Percentiles rank a stretch among this genome's conserved stretches.
phyloP scores from a whole-genome alignment of 2,888 invertebrate species.

The Emmelina monodactyla region DNA sequence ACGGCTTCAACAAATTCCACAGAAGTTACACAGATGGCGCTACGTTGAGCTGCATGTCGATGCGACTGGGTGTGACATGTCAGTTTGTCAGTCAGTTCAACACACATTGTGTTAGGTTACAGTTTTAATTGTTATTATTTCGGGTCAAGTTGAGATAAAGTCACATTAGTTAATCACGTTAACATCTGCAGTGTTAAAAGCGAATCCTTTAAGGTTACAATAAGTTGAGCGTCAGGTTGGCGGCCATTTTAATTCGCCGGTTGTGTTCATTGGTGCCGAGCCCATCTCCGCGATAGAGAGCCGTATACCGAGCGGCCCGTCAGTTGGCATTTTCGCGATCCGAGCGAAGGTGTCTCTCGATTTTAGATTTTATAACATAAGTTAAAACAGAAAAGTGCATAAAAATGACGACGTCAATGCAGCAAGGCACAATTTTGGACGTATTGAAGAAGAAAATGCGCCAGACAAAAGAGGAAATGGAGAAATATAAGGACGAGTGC shows the following conservation, averaged over 20 bases:
- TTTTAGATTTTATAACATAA: constrained; percentile 46
- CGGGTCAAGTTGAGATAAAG: too few relatives aligned
- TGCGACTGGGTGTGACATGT: neutral
- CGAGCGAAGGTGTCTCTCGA: constrained; percentile 59
- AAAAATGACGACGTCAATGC: constrained; percentile 87
- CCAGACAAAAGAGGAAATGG: constrained; percentile 98
- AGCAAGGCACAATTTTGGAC: constrained; percentile 93
- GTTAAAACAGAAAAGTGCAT: constrained; percentile 50
- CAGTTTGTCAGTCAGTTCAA: neutral
- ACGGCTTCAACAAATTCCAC: too few relatives aligned
- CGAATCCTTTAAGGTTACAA: neutral
- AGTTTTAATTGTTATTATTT: neutral
- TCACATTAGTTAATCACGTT: too few relatives aligned
- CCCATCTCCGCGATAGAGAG: constrained; percentile 58
- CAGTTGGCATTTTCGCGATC: constrained; percentile 66
- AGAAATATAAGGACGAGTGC: constrained; percentile 97
- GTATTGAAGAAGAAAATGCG: constrained; percentile 99
- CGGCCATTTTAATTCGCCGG: constrained; percentile 65
- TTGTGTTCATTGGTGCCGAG: constrained; percentile 60
- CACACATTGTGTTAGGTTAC: neutral
- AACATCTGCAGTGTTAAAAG: too few relatives aligned
- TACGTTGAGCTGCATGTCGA: neutral
- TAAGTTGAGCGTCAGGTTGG: constrained; percentile 21
- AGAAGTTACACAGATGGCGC: neutral
- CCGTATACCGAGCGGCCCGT: constrained; percentile 40